Evolutionary conservation across 30 jellyfish, hydroid and myxozoan genomes (phyloP), one percentile per base, ranked within the genome.

Genomic region (Hydractinia echinata): DNA sequence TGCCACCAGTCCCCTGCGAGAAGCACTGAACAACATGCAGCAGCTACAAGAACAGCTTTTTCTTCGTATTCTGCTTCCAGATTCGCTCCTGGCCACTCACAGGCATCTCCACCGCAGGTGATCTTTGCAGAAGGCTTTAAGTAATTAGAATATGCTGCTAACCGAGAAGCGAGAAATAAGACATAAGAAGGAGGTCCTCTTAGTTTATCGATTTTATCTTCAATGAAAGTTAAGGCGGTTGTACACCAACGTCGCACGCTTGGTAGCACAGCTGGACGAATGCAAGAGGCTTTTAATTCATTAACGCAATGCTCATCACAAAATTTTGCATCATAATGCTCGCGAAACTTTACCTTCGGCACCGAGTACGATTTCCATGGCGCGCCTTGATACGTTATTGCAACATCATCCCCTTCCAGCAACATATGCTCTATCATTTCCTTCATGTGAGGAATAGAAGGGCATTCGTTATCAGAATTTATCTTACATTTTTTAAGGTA

Each of bases 131-230:
- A 18, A 5, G 68, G 83, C 0, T 4, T 5, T 74, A 30, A 30
- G 15, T 21, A 20, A 50, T 55, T 58, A 5, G 83, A 5, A 19
- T 30, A 48, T 6, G 51, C 20, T 4, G 70, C 69, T 19, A 66
- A 53, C 21, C 76, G 76, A 20, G 81, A 54, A 51, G 76, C 85
- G 7, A 77, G 74, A 55, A 77, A 54, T 54, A 77, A 13, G 15
- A 77, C 55, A 77, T 77, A 77, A 18, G 85, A 77, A 18, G 81
- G 62, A n/a, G 85, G 85, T 14, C 85, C 85, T 77, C 30, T 77
- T 7, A 61, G 51, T 8, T 61, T 15, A 3, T 79, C 55, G 9
- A 77, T n/a, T 54, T 55, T 16, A 8, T 60, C 55, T 5, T 16
- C 15, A 4, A 60, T 77, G 10, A 55, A 54, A 77, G 55, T 79